Evolutionary conservation across 2,888 invertebrate species (phyloP).

Genomic region (Lottia scabra): DNA sequence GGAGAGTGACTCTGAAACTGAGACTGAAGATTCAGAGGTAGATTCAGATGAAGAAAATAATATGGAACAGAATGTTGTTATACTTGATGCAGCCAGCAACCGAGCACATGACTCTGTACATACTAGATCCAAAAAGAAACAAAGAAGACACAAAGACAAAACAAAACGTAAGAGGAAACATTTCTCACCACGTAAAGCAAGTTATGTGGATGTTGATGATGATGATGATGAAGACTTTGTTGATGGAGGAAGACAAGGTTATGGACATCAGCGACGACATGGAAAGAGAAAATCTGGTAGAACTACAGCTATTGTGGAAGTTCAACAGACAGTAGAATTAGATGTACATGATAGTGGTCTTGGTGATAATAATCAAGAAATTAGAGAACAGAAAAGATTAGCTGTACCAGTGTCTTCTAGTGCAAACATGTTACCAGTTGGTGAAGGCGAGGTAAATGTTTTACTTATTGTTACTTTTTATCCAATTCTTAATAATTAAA

Average conservation of each 20-base stretch:
- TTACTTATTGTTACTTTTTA: neutral
- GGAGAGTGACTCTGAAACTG: constrained; percentile 36
- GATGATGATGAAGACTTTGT: neutral
- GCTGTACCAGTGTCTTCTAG: constrained; percentile 45
- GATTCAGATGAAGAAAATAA: constrained; percentile 34
- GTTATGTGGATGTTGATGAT: constrained; percentile 15
- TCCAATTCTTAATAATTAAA: constrained; percentile 41
- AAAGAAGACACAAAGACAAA: constrained; percentile 13
- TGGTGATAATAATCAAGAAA: constrained; percentile 28
- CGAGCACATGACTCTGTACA: constrained; percentile 27
- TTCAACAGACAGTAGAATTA: constrained; percentile 51
- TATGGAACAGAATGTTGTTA: constrained; percentile 39
- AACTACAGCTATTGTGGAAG: constrained; percentile 51
- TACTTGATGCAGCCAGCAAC: constrained; percentile 47
- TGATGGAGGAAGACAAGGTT: neutral
- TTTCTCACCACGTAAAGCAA: constrained; percentile 6
- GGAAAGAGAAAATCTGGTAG: neutral
- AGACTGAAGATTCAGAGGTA: constrained; percentile 34
- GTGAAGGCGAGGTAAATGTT: constrained; percentile 52
- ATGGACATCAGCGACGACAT: neutral
- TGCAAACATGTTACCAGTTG: constrained; percentile 40
- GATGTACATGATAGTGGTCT: constrained; percentile 39
- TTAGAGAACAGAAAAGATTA: constrained; percentile 41
- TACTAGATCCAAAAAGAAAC: constrained; percentile 22
- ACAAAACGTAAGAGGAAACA: constrained; percentile 2